Evolutionary conservation across 2,113 vertebrate genomes (phyloP).

Genomic region (Pantherophis guttatus): DNA sequence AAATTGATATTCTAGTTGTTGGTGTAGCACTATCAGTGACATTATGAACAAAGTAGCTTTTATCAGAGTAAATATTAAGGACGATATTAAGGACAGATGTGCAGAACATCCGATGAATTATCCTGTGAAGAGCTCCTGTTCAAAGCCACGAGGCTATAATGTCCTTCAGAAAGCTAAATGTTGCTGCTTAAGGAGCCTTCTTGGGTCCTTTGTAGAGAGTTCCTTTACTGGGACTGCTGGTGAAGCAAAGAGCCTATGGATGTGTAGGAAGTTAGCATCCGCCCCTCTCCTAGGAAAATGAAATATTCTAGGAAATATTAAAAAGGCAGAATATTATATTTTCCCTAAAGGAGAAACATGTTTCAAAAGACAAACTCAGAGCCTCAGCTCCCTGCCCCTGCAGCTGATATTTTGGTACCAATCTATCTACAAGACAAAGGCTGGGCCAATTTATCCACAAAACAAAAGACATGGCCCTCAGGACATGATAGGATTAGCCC

Average conservation of each 20-base stretch:
- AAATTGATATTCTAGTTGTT: background rate
- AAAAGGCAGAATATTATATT: too few relatives aligned
- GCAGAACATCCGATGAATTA: background rate
- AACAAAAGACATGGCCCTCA: too few relatives aligned
- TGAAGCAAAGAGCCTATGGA: background rate
- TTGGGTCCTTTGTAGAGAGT: background rate
- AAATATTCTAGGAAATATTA: too few relatives aligned
- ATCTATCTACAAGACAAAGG: too few relatives aligned
- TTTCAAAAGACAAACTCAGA: too few relatives aligned
- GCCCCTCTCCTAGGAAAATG: too few relatives aligned
- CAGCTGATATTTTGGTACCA: too few relatives aligned
- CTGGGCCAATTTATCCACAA: too few relatives aligned
- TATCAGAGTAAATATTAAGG: background rate
- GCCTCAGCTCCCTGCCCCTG: too few relatives aligned
- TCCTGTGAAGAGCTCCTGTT: background rate
- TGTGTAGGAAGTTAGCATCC: too few relatives aligned
- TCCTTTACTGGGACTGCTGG: background rate
- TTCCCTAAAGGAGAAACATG: too few relatives aligned
- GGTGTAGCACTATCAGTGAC: constrained; percentile 1
- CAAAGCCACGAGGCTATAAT: background rate
- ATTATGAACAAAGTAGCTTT: background rate
- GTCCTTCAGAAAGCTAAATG: background rate
- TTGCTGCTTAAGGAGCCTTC: background rate
- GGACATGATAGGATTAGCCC: too few relatives aligned
- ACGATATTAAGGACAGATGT: background rate